Conservation (phyloP, 1,140 invertebrate genomes). For the Papilio machaon region DNA sequence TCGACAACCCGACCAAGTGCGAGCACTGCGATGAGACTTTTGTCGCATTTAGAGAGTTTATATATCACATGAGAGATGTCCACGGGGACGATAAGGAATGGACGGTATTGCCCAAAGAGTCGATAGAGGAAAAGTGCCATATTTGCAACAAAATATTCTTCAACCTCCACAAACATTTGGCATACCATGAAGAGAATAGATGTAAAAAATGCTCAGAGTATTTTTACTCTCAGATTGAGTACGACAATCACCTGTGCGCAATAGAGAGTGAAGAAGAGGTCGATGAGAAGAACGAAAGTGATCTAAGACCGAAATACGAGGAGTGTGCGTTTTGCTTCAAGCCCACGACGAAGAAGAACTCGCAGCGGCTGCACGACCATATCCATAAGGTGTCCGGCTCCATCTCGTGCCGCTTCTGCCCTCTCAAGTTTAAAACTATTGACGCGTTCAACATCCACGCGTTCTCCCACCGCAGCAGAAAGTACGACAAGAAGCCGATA, state of each 20-base stretch:
- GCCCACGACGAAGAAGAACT: conserved; percentile 66
- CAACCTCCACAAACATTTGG: conserved; percentile 74
- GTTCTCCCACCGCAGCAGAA: conserved; percentile 75
- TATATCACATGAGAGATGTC: conserved; percentile 73
- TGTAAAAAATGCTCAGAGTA: conserved; percentile 79
- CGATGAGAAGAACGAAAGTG: conserved; percentile 42
- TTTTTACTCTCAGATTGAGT: conserved; percentile 72
- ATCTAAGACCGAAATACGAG: conserved; percentile 61
- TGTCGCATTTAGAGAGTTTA: conserved; percentile 73
- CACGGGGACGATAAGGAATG: conserved; percentile 78
- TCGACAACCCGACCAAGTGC: conserved; percentile 75
- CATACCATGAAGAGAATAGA: conserved; percentile 78
- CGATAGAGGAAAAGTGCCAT: conserved; percentile 69
- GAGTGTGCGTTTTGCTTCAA: conserved; percentile 80
- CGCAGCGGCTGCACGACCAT: conserved; percentile 63
- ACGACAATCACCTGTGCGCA: conserved; percentile 73
- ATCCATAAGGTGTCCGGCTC: conserved; percentile 71
- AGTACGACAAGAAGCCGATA: conserved; percentile 77
- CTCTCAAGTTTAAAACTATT: conserved; percentile 76
- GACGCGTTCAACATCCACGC: conserved; percentile 78
- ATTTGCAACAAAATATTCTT: conserved; percentile 78
- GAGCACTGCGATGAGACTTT: conserved; percentile 79
- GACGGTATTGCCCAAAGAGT: conserved; percentile 70
- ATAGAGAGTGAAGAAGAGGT: conserved; percentile 76
- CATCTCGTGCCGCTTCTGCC: conserved; percentile 78